Conservation (phyloP, 2,797 vertebrate genomes). For the Poeciliopsis paucimaculata region DNA sequence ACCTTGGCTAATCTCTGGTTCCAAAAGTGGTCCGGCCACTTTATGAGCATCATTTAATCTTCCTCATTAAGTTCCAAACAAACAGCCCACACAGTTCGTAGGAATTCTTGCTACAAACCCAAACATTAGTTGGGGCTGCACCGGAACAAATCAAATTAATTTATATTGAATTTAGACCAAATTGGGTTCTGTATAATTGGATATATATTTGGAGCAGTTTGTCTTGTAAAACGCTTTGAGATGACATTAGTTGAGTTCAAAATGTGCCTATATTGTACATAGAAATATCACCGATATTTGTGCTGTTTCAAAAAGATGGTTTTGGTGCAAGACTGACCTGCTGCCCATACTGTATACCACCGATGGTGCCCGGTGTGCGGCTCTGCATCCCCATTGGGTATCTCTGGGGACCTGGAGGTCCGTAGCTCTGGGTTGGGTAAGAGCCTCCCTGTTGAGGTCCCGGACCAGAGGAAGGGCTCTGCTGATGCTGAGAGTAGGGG, state of each 20-base stretch:
- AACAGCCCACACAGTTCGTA: neutral
- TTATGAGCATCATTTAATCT: neutral
- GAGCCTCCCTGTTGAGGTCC: slow-evolving; percentile 71
- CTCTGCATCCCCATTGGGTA: slow-evolving; percentile 90
- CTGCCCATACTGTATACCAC: slow-evolving; percentile 92
- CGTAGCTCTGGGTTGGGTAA: slow-evolving; percentile 72
- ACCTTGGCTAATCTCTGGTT: neutral
- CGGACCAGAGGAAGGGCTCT: slow-evolving; percentile 65
- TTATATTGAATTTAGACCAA: neutral
- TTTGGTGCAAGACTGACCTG: slow-evolving; percentile 83
- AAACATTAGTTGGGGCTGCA: neutral
- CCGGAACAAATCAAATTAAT: neutral
- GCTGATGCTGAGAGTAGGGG: slow-evolving; percentile 87
- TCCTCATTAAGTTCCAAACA: neutral
- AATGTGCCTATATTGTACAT: neutral
- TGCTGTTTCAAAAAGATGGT: neutral
- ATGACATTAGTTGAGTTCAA: neutral
- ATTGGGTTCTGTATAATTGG: neutral
- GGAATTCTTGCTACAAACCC: neutral
- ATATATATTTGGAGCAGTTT: neutral
- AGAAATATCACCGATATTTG: neutral
- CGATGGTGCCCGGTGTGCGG: slow-evolving; percentile 87
- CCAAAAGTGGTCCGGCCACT: neutral
- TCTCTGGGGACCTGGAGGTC: slow-evolving; percentile 78
- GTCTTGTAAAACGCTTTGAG: neutral